A percentile compares a stretch with the other conserved stretches of the same genome.
These are phyloP conservation scores for Nothoprocta pentlandii DNA, from an alignment of 2,113 vertebrate species.

Conservation along the genomic window DNA sequence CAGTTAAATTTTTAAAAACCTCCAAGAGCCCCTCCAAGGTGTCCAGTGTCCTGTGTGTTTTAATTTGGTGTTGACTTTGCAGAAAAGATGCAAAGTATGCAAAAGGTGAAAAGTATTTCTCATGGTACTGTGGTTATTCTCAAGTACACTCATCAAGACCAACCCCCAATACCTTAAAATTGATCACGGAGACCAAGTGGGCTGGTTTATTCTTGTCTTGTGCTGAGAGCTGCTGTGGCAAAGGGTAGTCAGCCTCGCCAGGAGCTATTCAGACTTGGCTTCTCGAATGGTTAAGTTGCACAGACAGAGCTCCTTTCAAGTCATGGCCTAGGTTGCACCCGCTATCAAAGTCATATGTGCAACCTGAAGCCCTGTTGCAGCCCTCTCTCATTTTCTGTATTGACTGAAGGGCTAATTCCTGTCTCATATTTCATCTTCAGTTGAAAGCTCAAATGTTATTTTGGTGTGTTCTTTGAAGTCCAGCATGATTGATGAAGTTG, in stretches of 20 bases:
- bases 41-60: not conserved
- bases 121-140: not conserved
- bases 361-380: not conserved
- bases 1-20: not conserved
- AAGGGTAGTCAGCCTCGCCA: not conserved
- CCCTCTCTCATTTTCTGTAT: not conserved
- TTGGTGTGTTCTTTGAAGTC: not conserved
- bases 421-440: not conserved
- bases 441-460: not conserved
- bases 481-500: not conserved
- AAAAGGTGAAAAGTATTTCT: not conserved
- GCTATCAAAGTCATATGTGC: not conserved
- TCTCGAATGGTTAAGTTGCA: not conserved
- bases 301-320: not conserved
- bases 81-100: not conserved
- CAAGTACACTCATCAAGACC: not conserved
- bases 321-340: not conserved
- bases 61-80: not conserved
- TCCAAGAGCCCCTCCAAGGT: not conserved
- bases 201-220: not conserved
- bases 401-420: rapidly evolving
- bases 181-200: not conserved
- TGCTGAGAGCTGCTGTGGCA: not conserved
- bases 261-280: not conserved
- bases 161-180: not conserved